phyloP scores from a whole-genome alignment of 2,888 invertebrate species.

The Drosophila borealis region DNA sequence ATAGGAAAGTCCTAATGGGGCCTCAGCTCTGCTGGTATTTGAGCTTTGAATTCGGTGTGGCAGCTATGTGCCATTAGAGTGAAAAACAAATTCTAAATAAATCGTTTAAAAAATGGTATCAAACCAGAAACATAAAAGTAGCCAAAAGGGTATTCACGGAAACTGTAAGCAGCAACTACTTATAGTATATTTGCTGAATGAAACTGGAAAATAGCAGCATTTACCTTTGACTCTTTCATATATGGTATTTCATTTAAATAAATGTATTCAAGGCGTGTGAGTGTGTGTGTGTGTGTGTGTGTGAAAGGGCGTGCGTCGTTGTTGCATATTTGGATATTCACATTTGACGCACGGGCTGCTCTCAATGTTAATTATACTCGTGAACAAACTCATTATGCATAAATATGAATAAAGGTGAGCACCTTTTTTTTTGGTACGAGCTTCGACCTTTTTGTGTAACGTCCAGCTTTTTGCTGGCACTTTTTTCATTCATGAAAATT shows the following conservation, averaged over 20 bases:
- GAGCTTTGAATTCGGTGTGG: too few species aligned
- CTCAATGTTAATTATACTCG: slow-evolving; percentile 74
- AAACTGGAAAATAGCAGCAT: slow-evolving; percentile 11
- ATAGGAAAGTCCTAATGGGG: too few species aligned
- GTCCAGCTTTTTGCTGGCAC: slow-evolving; percentile 27
- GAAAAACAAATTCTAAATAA: slow-evolving; percentile 1
- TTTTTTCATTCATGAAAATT: slow-evolving; percentile 61
- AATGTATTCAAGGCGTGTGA: slow-evolving; percentile 38
- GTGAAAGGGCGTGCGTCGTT: slow-evolving; percentile 56
- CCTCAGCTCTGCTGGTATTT: too few species aligned
- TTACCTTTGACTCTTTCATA: slow-evolving; percentile 7
- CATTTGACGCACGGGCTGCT: slow-evolving; percentile 63
- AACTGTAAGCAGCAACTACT: slow-evolving; percentile 1
- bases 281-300: slow-evolving; percentile 5
- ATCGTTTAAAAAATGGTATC: slow-evolving; percentile 1
- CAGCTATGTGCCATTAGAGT: too few species aligned
- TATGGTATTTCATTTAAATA: slow-evolving; percentile 47
- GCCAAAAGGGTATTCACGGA: slow-evolving; percentile 1
- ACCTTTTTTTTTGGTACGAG: slow-evolving; percentile 32
- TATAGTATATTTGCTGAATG: not conserved
- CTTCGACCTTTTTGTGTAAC: slow-evolving; percentile 59
- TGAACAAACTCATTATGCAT: slow-evolving; percentile 71
- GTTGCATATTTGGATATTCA: slow-evolving; percentile 60
- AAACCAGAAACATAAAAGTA: too few species aligned
- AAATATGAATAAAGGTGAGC: slow-evolving; percentile 64